These are phyloP conservation scores for Nymphalis polychloros DNA, from an alignment of 2,888 invertebrate genomes.

Conservation along the genomic window DNA sequence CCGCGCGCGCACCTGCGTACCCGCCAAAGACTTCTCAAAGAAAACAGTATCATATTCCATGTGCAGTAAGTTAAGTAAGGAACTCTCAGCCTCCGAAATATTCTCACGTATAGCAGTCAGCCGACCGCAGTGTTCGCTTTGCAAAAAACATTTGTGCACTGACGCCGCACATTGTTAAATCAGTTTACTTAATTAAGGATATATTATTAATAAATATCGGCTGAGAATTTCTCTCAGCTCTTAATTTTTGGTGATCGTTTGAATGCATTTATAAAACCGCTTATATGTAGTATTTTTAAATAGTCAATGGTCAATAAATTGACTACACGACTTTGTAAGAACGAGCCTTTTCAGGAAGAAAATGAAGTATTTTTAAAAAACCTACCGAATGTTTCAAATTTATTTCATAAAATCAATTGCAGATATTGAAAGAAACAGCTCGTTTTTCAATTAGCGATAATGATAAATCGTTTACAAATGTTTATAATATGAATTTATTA, in stretches of 20 bases:
- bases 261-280: not conserved
- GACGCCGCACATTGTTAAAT: slow-evolving; percentile 63
- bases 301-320: too few species aligned
- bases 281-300: too few species aligned
- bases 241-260: not conserved
- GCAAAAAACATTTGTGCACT: slow-evolving; percentile 71
- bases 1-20: slow-evolving; percentile 74
- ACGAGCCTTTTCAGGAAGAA: too few species aligned
- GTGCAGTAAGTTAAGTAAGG: slow-evolving; percentile 74
- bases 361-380: too few species aligned
- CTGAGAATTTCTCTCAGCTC: not conserved
- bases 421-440: too few species aligned
- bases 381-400: too few species aligned
- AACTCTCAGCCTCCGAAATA: slow-evolving; percentile 72
- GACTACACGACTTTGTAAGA: too few species aligned
- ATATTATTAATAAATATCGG: not conserved
- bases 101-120: slow-evolving; percentile 71
- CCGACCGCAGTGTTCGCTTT: slow-evolving; percentile 70
- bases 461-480: too few species aligned
- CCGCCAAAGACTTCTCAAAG: slow-evolving; percentile 74
- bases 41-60: slow-evolving; percentile 73
- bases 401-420: too few species aligned
- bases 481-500: too few species aligned
- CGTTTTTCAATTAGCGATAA: too few species aligned
- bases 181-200: not conserved